Evolutionary conservation across 2,113 vertebrate species (phyloP).

Genomic region (Perca fluviatilis): DNA sequence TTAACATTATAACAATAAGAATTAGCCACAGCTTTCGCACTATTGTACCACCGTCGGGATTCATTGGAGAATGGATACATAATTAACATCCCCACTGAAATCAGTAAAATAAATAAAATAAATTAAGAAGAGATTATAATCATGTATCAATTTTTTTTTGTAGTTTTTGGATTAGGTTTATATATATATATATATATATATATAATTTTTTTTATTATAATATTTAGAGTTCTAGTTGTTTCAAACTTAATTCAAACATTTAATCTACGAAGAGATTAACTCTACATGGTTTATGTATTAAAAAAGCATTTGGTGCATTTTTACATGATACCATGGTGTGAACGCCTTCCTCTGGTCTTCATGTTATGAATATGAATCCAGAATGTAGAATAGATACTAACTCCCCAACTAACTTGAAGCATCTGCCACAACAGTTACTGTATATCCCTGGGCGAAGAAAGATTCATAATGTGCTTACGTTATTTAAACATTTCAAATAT

Average conservation of each 20-base stretch:
- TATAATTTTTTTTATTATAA: background rate
- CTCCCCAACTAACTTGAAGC: background rate
- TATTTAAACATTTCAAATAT: background rate
- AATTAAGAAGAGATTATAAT: background rate
- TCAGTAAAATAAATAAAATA: background rate
- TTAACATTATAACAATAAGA: constrained; percentile 1
- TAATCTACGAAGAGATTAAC: background rate
- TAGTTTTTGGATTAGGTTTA: background rate
- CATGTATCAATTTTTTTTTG: background rate
- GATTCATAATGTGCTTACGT: background rate
- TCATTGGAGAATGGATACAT: background rate
- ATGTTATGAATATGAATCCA: background rate
- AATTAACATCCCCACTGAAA: background rate
- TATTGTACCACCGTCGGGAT: background rate
- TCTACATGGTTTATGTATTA: background rate
- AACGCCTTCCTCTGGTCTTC: background rate
- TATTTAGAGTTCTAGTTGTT: background rate
- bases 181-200: too few species aligned
- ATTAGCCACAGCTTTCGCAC: background rate
- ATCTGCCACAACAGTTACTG: too few species aligned
- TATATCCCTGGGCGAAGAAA: background rate
- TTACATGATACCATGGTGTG: background rate
- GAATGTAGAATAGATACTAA: background rate
- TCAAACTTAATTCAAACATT: background rate
- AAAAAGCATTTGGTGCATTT: background rate